A percentile compares a stretch with the other conserved stretches of the same genome.
These are phyloP conservation scores for Cryptocheilus praepositus DNA, from an alignment of 2,888 invertebrate species.

Conservation along the genomic window DNA sequence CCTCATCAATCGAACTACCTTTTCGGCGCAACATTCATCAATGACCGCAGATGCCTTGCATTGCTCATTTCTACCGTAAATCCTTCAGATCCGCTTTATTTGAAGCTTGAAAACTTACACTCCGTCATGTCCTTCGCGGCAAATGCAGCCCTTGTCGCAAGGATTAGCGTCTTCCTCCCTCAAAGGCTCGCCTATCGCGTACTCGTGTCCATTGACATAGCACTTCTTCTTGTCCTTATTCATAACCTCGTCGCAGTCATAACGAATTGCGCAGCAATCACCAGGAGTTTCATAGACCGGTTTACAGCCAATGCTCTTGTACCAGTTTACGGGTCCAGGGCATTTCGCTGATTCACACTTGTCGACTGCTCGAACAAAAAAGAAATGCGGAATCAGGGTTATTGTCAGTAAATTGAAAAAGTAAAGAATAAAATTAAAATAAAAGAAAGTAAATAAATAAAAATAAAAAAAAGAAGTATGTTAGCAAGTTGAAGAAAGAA, in stretches of 20 bases:
- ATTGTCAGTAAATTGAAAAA: too few species aligned
- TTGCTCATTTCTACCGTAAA: too few species aligned
- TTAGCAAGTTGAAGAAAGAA: too few species aligned
- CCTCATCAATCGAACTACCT: too few species aligned
- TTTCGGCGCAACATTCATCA: too few species aligned
- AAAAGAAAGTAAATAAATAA: too few species aligned
- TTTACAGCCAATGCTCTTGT: slow-evolving; percentile 56
- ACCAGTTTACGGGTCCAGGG: slow-evolving; percentile 58
- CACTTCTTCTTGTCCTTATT: slow-evolving; percentile 54
- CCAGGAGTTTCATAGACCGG: slow-evolving; percentile 53
- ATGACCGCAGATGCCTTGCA: too few species aligned
- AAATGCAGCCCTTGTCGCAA: slow-evolving; percentile 60
- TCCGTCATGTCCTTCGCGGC: slow-evolving; percentile 15
- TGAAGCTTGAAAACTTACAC: slow-evolving; percentile 41
- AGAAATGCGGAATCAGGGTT: too few species aligned
- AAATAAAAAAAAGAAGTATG: too few species aligned
- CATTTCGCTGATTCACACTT: slow-evolving; percentile 53
- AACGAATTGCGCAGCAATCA: slow-evolving; percentile 59
- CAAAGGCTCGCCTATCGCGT: slow-evolving; percentile 53
- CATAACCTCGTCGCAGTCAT: slow-evolving; percentile 59
- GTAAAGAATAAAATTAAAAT: too few species aligned
- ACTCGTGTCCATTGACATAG: slow-evolving; percentile 56
- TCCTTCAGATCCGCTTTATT: too few species aligned
- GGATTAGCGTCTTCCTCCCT: slow-evolving; percentile 55
- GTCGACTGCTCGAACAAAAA: too few species aligned